Evolutionary conservation across 2,888 invertebrate genomes (phyloP).

Genomic region (Steromphala cineraria): DNA sequence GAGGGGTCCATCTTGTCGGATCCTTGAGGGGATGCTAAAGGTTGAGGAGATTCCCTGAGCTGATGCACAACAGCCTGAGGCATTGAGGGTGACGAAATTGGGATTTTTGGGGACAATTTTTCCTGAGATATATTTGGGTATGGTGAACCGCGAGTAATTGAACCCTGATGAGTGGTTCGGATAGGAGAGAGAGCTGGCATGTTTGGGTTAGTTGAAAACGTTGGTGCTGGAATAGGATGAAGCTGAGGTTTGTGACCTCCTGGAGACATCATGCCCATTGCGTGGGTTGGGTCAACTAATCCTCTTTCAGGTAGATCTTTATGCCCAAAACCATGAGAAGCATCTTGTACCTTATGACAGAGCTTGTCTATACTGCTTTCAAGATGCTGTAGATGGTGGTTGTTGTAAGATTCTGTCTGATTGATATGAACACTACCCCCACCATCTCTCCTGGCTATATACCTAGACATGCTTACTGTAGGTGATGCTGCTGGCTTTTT

Average conservation of each 20-base stretch:
- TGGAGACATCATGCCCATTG: conserved; percentile 21
- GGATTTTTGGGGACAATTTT: conserved; percentile 1
- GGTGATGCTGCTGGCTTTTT: conserved; percentile 25
- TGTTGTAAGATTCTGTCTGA: neutral
- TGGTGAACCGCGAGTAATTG: conserved; percentile 13
- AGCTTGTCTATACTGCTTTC: conserved; percentile 62
- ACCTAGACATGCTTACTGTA: neutral
- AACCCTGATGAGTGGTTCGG: neutral
- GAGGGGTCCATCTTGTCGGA: conserved; percentile 31
- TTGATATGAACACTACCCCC: neutral
- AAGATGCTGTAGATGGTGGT: conserved; percentile 50
- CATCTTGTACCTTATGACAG: conserved; percentile 35
- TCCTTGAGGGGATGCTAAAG: conserved; percentile 16
- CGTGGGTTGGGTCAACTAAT: neutral
- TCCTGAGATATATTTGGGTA: conserved; percentile 15
- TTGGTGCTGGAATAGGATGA: conserved; percentile 35
- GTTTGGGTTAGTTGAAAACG: conserved; percentile 26
- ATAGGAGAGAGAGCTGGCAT: neutral
- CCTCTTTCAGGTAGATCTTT: neutral
- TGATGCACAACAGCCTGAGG: neutral
- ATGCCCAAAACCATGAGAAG: neutral
- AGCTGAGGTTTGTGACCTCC: conserved; percentile 34
- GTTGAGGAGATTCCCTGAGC: conserved; percentile 22
- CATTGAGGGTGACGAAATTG: conserved; percentile 2
- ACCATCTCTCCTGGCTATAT: neutral